Conservation (phyloP, 2,797 vertebrate genomes). For the Myotis daubentonii region DNA sequence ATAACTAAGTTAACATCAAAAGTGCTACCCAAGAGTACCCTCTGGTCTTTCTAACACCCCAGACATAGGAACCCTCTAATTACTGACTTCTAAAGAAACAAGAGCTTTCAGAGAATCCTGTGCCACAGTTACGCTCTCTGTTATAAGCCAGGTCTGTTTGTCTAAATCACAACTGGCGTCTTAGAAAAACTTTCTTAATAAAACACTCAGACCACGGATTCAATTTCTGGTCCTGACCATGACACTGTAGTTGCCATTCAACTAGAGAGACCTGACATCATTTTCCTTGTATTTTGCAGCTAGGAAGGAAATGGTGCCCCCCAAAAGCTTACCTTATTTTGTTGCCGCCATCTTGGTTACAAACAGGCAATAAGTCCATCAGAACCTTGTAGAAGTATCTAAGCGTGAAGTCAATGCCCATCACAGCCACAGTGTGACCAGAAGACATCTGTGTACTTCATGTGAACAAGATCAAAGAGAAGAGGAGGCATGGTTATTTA, state of each 20-base stretch:
- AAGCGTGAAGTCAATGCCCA: conserved; percentile 99
- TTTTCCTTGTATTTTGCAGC: not conserved
- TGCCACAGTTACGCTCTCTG: not conserved
- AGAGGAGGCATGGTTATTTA: not conserved
- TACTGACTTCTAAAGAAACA: conserved; percentile 14
- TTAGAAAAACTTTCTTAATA: not conserved
- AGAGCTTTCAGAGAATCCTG: not conserved
- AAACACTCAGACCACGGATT: not conserved
- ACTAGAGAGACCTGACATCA: not conserved
- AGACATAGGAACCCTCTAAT: conserved; percentile 38
- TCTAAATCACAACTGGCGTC: not conserved
- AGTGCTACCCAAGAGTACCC: conserved; percentile 8
- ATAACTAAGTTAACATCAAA: conserved; percentile 65
- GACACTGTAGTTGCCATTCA: not conserved
- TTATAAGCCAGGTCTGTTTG: not conserved
- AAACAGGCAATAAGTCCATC: conserved; percentile 95
- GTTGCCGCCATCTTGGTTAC: conserved; percentile 98
- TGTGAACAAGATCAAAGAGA: not conserved
- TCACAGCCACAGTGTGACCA: conserved; percentile 95
- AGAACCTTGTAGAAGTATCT: conserved; percentile 99
- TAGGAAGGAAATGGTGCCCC: not conserved
- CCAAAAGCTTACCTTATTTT: conserved; percentile 92
- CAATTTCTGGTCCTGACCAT: not conserved
- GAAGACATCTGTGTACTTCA: conserved; percentile 92
- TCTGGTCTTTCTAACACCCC: conserved; percentile 20